These are phyloP conservation scores for Mellivora capensis DNA, from an alignment of 2,113 vertebrate species.

Conservation along the genomic window DNA sequence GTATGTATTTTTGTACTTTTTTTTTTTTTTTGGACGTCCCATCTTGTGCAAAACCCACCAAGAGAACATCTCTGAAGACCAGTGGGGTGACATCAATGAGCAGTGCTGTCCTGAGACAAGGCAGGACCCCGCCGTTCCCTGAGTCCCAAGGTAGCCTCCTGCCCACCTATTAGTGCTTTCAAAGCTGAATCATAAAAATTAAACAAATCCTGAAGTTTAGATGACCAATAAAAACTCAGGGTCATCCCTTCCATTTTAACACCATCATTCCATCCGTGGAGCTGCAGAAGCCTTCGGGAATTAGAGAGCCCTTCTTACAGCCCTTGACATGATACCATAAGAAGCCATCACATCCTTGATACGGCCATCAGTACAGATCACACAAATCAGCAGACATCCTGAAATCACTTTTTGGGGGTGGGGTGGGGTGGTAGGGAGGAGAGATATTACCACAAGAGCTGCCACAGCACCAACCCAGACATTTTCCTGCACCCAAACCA, in stretches of 20 bases:
- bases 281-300: not conserved
- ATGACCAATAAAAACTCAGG: not conserved
- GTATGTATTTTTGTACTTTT: not conserved
- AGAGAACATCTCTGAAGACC: not conserved
- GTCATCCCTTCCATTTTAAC: not conserved
- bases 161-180: not conserved
- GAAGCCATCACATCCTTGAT: not conserved
- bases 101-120: not conserved
- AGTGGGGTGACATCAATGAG: not conserved
- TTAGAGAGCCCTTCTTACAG: not conserved
- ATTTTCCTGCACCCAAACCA: not conserved
- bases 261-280: not conserved
- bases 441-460: not conserved
- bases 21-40: not conserved
- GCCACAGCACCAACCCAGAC: not conserved
- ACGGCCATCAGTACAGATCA: not conserved
- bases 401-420: not conserved
- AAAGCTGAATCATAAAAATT: not conserved
- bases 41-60: constrained; percentile 16
- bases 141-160: not conserved
- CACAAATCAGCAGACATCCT: not conserved
- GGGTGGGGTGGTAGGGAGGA: not conserved
- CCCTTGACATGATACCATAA: too few species aligned
- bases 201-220: not conserved
- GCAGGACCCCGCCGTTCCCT: not conserved